Base-by-base conservation (phyloP, 2,888 invertebrate genomes). In the Argyresthia goedartella region DNA sequence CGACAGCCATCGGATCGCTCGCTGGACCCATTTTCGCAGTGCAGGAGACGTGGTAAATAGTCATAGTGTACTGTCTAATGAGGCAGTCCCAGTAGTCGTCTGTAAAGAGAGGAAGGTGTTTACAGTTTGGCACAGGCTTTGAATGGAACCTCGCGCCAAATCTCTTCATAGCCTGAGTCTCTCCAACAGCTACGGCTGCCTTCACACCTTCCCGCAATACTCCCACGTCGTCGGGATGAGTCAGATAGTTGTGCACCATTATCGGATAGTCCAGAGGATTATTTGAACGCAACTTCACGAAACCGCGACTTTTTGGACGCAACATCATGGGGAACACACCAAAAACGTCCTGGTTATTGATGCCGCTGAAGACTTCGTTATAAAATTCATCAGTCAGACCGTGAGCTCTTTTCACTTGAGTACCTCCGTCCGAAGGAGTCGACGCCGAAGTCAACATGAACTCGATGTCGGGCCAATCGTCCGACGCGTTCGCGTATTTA, bases 391-490 rank as follows among this genome's bases (percentile, higher is more conserved):
- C 93, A 0, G 91, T 90, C 1, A 96, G 77, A 0, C 96, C 93
- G 63, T 96, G 95, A 0, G 95, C 95, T 43, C 84, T 89, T 66
- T 93, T 93, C 0, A 93, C 91, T 69, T 93, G 92, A 0, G 91
- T 89, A 0, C 95, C 95, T n/a, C 94, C 95, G 65, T 96, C 95
- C 0, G 95, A 94, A 49, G 90, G 91, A 0, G 94, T 93, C 0
- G 94, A 93, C 0, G 93, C 90, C 33, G 95, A 93, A 0, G 95
- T 93, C 77, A 96, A 82, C 94, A 96, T 96, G 65, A 96, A 95
- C 68, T 95, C 95, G 56, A 96, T 95, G 66, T 96, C 96, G 0
- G 96, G 96, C 94, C 95, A 96, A 70, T 96, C 96, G 53, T 95
- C 94, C 0, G 92, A 89, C 52, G 91, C 88, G 67, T 96, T 96